Base-by-base conservation (phyloP, 2,888 invertebrate species). In the Steromphala cineraria region DNA sequence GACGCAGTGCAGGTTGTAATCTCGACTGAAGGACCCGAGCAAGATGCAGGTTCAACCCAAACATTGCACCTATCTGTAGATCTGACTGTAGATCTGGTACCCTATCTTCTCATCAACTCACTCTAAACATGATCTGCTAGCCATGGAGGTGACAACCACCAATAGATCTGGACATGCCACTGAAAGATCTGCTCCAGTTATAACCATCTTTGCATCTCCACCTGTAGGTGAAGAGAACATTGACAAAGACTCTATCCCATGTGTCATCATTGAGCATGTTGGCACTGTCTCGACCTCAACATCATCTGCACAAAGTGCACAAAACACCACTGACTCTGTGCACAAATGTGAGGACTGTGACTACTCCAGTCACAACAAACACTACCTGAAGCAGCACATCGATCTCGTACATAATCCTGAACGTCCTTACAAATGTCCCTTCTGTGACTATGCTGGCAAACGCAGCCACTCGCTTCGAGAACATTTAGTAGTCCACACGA, bases 401-500 rank as follows among this genome's bases (percentile, higher is more conserved):
- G 92, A 92, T 77, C 85, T 92, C 10, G 92, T 92, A 4, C 93
- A 93, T 82, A 89, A 86, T 52, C 87, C 89, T n/a, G 90, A 90
- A 24, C 84, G 92, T 17, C 92, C 92, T 4, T 92, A 88, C 82
- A 92, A 92, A 81, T 93, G 93, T 82, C 92, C 92, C 0, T 92
- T 90, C 83, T 93, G 93, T 84, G 92, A 92, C 82, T 93, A 93
- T 80, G 92, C 93, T 36, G 92, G 93, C 4, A 93, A 93, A 78
- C 85, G 92, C 3, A 91, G 92, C 53, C 92, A 92, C 81, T 90
- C 92, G 1, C 81, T 93, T 62, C 87, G 91, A 40, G 92, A 92
- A 82, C 93, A 93, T 80, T 80, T 92, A 76, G 89, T 92, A 0
- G 92, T 93, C 8, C 93, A 93, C 80, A 91, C 92, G 10, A 90